Percentiles rank a stretch among this genome's conserved stretches.
These are phyloP conservation scores for Philopotamus ludificatus DNA, from an alignment of 1,140 invertebrate species.

Conservation along the genomic window DNA sequence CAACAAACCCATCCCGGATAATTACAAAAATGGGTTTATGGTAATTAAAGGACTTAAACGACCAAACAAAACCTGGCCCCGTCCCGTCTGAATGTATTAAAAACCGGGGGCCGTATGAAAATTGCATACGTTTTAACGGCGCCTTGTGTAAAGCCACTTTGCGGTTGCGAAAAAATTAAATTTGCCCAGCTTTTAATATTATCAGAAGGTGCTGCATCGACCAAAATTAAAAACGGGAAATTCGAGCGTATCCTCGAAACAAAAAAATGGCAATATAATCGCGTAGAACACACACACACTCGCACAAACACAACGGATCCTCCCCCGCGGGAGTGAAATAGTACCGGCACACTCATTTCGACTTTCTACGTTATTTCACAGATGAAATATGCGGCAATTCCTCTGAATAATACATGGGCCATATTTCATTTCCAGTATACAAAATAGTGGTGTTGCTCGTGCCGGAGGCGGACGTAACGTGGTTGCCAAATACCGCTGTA, in stretches of 20 bases:
- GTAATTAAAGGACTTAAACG: too few species aligned
- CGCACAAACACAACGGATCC: neutral
- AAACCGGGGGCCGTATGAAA: too few species aligned
- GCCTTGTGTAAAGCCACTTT: too few species aligned
- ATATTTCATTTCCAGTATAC: slow-evolving; percentile 49
- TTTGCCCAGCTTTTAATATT: too few species aligned
- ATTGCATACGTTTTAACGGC: too few species aligned
- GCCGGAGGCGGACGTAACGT: slow-evolving; percentile 9
- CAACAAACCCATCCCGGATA: too few species aligned
- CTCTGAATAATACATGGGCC: slow-evolving; percentile 58
- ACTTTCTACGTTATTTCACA: slow-evolving; percentile 52
- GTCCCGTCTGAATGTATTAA: too few species aligned
- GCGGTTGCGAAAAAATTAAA: too few species aligned
- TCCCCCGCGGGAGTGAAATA: slow-evolving; percentile 7
- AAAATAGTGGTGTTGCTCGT: slow-evolving; percentile 33
- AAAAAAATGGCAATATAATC: slow-evolving; percentile 7
- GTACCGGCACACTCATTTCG: slow-evolving; percentile 43
- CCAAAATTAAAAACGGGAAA: too few species aligned
- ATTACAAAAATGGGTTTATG: too few species aligned
- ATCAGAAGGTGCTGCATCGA: too few species aligned
- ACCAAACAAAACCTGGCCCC: too few species aligned
- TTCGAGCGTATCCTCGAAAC: neutral
- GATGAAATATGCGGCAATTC: slow-evolving; percentile 59
- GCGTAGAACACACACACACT: neutral
- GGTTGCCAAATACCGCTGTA: slow-evolving; percentile 9